These are phyloP conservation scores for Scaptomyza graminum DNA, from an alignment of 1,140 invertebrate species.

Conservation along the genomic window DNA sequence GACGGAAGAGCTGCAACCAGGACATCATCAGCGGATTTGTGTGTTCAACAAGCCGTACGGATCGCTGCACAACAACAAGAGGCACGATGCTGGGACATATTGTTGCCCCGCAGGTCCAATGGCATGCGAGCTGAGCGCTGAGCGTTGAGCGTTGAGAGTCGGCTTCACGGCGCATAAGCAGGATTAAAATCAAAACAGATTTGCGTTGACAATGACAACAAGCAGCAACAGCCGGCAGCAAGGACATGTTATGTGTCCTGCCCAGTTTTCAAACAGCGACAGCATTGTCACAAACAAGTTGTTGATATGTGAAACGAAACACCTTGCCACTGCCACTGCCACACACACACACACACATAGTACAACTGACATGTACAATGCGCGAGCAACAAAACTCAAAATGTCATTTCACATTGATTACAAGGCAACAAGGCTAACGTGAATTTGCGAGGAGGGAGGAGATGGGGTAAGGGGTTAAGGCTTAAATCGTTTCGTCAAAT, in stretches of 20 bases:
- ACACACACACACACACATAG: neutral
- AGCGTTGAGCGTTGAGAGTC: slow-evolving; percentile 14
- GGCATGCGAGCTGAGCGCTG: slow-evolving; percentile 27
- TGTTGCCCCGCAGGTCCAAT: slow-evolving; percentile 36
- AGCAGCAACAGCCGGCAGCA: slow-evolving; percentile 14
- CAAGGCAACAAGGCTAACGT: slow-evolving; percentile 14
- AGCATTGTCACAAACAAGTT: slow-evolving; percentile 31
- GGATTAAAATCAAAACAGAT: slow-evolving; percentile 78
- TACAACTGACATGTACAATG: slow-evolving; percentile 17
- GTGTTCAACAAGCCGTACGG: slow-evolving; percentile 45
- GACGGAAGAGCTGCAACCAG: slow-evolving; percentile 15
- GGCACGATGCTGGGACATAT: neutral
- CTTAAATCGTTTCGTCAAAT: slow-evolving; percentile 62
- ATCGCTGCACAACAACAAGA: slow-evolving; percentile 58
- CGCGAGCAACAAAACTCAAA: slow-evolving; percentile 27
- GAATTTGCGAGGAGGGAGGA: no score
- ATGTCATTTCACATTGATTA: slow-evolving; percentile 51
- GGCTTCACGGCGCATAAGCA: slow-evolving; percentile 60
- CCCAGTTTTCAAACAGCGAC: slow-evolving; percentile 36
- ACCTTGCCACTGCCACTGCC: no score
- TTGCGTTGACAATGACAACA: slow-evolving; percentile 65
- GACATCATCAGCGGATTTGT: slow-evolving; percentile 56
- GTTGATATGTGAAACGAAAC: slow-evolving; percentile 65
- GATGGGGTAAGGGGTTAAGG: neutral
- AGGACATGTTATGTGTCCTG: slow-evolving; percentile 55